Percentiles rank a stretch among this genome's conserved stretches.
phyloP scores from a whole-genome alignment of 1,140 invertebrate genomes.

The Pseudomyrmex gracilis region DNA sequence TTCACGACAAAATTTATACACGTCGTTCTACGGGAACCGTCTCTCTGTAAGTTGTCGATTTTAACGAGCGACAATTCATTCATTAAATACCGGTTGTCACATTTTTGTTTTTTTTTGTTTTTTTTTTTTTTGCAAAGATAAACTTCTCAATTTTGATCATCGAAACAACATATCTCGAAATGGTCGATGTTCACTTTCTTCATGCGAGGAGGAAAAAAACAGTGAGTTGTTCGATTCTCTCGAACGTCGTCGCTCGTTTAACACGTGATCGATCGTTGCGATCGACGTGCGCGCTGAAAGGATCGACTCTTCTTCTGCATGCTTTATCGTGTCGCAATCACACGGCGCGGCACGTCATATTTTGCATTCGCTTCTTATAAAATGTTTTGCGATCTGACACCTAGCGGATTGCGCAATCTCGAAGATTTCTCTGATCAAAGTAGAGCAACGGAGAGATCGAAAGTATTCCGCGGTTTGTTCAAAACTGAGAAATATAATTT shows the following conservation, averaged over 20 bases:
- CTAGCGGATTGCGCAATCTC: not conserved
- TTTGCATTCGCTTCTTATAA: not conserved
- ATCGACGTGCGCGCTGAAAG: not conserved
- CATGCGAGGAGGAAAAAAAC: not conserved
- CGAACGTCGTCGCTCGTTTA: not conserved
- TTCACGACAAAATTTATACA: conserved; percentile 35
- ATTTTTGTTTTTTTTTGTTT: too few relatives aligned
- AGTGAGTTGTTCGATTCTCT: too few relatives aligned
- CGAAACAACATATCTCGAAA: not conserved
- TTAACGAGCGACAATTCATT: not conserved
- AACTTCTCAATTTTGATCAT: too few relatives aligned
- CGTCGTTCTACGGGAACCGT: not conserved
- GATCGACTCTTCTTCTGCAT: not conserved
- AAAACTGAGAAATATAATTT: too few relatives aligned
- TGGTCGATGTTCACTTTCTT: conserved; percentile 27
- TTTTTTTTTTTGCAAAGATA: too few relatives aligned
- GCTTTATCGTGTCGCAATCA: not conserved
- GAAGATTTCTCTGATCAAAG: not conserved
- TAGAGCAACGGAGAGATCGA: not conserved
- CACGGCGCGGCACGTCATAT: not conserved
- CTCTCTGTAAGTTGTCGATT: not conserved
- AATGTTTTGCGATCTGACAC: not conserved
- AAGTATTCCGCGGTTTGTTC: too few relatives aligned
- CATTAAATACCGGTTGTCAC: too few relatives aligned
- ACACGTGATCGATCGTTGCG: not conserved